Evolutionary conservation across 2,888 invertebrate species (phyloP), one percentile per base, ranked within the genome.

Genomic region (Caenorhabditis angaria): DNA sequence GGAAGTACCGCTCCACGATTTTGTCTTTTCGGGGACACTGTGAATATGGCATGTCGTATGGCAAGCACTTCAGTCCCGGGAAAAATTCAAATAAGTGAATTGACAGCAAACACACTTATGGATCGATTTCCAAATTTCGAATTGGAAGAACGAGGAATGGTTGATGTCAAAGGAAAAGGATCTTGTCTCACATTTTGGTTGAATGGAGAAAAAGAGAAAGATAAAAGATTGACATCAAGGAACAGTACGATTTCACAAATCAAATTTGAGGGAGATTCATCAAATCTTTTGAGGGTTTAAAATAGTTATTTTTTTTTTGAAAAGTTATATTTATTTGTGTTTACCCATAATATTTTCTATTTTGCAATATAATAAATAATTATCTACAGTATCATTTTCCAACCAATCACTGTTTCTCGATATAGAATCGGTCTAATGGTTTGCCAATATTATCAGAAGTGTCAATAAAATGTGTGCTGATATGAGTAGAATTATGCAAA

Each of bases 1-100:
- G 78, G 81, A 41, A 77, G 71, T 22, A 65, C 70, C n/a, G 12
- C n/a, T 58, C 70, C 48, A 50, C 76, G 81, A 53, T 81, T 81
- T 28, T 81, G 81, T 48, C 64, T 81, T 3, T 81, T 81, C 51
- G 81, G 81, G 14, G 81, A 81, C 27, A 76, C 78, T 12, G 81
- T 81, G 0, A 81, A 79, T 48, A 70, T 77, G 69, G 77, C 81
- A n/a, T 79, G 77, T 51, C 70, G 76, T 63, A 81, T 81, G 81
- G 81, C 77, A 1, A 66, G 72, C 14, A 74, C 74, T 20, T 62
- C 67, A 10, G 25, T 58, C 2, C 78, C 81, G 1, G 70, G 70
- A 18, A 78, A 70, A 48, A 81, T 81, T 62, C 78, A 81, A 54
- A 69, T 80, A n/a, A 76, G 61, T 47, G 77, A 77, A 48, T 56